Base-by-base conservation (phyloP, 2,797 vertebrate genomes). In the Chaetophractus vellerosus region DNA sequence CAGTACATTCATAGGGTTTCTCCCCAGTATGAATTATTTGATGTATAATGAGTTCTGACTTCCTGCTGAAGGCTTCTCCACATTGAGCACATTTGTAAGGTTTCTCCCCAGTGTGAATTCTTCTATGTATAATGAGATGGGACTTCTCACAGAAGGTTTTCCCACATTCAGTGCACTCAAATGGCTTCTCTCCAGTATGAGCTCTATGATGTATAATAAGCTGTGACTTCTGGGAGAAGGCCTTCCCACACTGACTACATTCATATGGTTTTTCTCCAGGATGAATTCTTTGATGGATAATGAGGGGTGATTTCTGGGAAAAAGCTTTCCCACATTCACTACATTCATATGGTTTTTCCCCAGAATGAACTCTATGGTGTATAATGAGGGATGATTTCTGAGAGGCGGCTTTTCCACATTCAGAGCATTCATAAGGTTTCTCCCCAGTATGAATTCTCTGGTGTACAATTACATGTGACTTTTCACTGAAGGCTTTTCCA, bases 321-420 rank as follows among this genome's bases (percentile, higher is more conserved):
- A 96, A 96, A 21, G 66, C n/a, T 41, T 96, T 89, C 4, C 79
- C 91, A 52, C 91, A 96, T 2, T 95, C 71, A 1, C 3, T 63
- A 55, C 86, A 95, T 10, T 66, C 55, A 50, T 45, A 96, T 1
- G 83, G 79, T 38, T 90, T 93, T 21, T 96, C 88, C 1, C 84
- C 95, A 5, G 90, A 78, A 26, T 97, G 96, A 33, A 96, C 57
- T 85, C 95, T 96, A 41, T 97, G 94, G 84, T 97, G 95, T 19
- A 96, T 81, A 50, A 90, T 87, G 15, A 97, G 93, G 9, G 95
- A 92, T 5, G 78, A 91, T 75, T 91, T 90, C 41, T 94, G 78
- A 52, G 71, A 90, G 6, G 96, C 97, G 0, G 59, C 80, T 80
- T 96, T 96, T 2, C 95, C 85, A 14, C 97, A 98, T 80, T 96